Evolutionary conservation across 1,140 invertebrate genomes (phyloP), one percentile per base, ranked within the genome.

Genomic region (Radopholus similis): DNA sequence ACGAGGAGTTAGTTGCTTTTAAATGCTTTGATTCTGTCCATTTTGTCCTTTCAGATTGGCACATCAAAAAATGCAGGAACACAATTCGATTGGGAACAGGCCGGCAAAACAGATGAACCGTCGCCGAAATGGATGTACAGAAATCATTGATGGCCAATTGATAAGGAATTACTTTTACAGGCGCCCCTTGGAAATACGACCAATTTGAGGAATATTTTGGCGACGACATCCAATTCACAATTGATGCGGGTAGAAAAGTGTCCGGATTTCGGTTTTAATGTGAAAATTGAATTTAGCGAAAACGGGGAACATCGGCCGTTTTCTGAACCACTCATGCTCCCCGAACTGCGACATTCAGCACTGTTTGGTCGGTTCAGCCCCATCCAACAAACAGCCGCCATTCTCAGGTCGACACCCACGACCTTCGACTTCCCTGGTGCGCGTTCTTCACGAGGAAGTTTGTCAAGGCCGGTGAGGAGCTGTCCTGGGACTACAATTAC

Each of bases 151-250:
- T 26, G 4, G 47, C n/a, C 23, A 47, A 4, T 51, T 5, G 15
- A 30, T 40, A 18, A 42, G 9, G 30, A 4, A 6, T 26, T 9
- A 6, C 18, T 23, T 49, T 60, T 60, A 8, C 21, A 62, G 58
- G 38, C 32, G 8, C 30, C 1, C 58, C 58, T 21, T 21, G 35
- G 58, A 62, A 62, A 6, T 28, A 38, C 9, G 35, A 62, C 30
- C 23, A 68, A 11, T 68, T 68, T 42, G 34, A 62, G 21, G n/a
- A 53, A n/a, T 68, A 68, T 53, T 68, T 68, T 40, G 66, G 66
- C 11, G 55, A 68, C 9, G 64, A 69, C 42, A 34, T 42, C 28
- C 18, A 54, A 15, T 68, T 63, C 54, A 44, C 64, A 44, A 35
- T 68, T 8, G 66, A 68, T 32, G 66, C 66, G 26, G 53, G 42